Evolutionary conservation across 2,888 invertebrate species (phyloP).

Genomic region (Volucella bombylans): DNA sequence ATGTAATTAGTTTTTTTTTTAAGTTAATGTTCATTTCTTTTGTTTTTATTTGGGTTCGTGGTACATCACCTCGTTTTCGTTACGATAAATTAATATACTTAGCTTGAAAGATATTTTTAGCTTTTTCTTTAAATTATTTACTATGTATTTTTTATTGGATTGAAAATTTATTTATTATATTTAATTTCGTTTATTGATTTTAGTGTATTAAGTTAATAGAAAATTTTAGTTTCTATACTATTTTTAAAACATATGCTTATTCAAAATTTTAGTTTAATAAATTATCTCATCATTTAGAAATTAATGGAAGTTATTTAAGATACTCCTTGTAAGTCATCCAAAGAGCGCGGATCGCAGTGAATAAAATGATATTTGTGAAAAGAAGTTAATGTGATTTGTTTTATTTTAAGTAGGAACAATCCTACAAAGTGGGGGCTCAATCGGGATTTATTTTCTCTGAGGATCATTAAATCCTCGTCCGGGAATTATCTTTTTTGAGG

Average conservation of each 20-base stretch:
- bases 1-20: constrained; percentile 83
- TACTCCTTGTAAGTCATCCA: no score
- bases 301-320: no score
- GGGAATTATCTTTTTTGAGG: no score
- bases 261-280: constrained; percentile 79
- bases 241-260: constrained; percentile 89
- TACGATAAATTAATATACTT: constrained; percentile 87
- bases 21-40: constrained; percentile 84
- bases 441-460: no score
- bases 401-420: no score
- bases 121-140: no score
- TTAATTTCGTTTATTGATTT: constrained; percentile 81
- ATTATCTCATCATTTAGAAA: constrained; percentile 84
- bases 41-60: constrained; percentile 88
- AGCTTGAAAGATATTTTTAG: no score
- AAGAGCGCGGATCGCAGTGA: no score
- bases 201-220: constrained; percentile 85
- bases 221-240: constrained; percentile 84
- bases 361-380: no score
- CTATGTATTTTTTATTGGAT: constrained; percentile 87
- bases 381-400: no score
- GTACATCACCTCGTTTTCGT: constrained; percentile 88
- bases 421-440: no score
- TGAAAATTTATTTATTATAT: constrained; percentile 84
- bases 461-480: no score